Evolutionary conservation across 2,113 vertebrate species (phyloP), one percentile per base, ranked within the genome.

Genomic region (Chinchilla lanigera): DNA sequence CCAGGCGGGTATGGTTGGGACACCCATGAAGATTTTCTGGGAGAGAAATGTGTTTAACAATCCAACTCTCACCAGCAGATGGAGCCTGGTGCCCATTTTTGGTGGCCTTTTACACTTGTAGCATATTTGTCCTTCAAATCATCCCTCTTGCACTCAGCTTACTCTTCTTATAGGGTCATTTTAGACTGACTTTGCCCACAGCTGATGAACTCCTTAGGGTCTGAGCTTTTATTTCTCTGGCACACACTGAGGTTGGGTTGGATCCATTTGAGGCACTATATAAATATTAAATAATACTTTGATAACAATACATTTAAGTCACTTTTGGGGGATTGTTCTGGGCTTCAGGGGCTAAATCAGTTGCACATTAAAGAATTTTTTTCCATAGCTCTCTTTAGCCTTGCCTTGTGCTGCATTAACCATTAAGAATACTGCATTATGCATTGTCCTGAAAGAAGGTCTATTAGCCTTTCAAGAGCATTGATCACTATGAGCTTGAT

Each of bases 1-100:
- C 77, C 98, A 98, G 91, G 96, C 98, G 93, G 99, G 99, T 99
- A 99, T 7, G 67, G 0, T 7, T 71, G 81, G 69, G 60, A 38
- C 33, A 26, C 58, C 0, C 0, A 10, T 16, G n/a, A 89, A 61
- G 13, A 26, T 12, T 22, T 19, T 85, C 58, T 28, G 1, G 16
- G 41, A 54, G 67, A 87, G 4, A 58, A 88, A 69, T 38, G 60
- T 78, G 85, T 1, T 0, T 1, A 24, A 10, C 41, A 17, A 2
- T 20, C 84, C 75, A 63, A 65, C 52, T 94, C 14, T 41, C 2
- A 77, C 98, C 98, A 98, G 98, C 97, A 99, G 98, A 92, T 98
- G 98, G 98, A 97, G 97, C 98, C 97, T 35, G 22, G 65, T 11
- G 16, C 80, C 90, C 20, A 52, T 7, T 33, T 77, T 92, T 89